These are phyloP conservation scores for Strix uralensis DNA, from an alignment of 2,113 vertebrate genomes.

Conservation along the genomic window DNA sequence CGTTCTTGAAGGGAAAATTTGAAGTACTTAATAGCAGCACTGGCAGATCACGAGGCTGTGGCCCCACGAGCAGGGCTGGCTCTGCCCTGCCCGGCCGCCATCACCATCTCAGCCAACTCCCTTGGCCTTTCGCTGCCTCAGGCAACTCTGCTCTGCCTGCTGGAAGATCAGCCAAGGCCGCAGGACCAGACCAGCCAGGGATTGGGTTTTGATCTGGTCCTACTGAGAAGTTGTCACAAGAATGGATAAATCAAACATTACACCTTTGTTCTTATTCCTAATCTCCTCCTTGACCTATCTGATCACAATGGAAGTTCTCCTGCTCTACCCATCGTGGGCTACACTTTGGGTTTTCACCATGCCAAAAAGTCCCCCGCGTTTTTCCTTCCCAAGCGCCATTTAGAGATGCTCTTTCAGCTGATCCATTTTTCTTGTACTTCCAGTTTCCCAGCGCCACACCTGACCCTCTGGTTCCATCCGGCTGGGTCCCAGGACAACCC, in stretches of 20 bases:
- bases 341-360: not conserved
- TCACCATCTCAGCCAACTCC: accelerated
- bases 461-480: not conserved
- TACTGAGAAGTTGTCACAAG: not conserved
- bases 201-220: not conserved
- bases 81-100: not conserved
- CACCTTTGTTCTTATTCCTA: not conserved
- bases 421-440: not conserved
- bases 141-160: not conserved
- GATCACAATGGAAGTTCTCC: not conserved
- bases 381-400: not conserved
- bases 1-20: not conserved
- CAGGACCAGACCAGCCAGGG: not conserved
- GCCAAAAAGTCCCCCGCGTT: accelerated
- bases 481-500: not conserved
- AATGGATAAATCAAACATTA: not conserved
- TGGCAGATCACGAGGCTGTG: not conserved
- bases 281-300: not conserved
- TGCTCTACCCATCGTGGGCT: accelerated
- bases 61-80: not conserved
- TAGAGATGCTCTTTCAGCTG: not conserved
- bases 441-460: not conserved
- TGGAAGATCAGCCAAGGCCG: not conserved
- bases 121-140: not conserved
- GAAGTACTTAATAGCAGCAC: not conserved